phyloP scores from a whole-genome alignment of 2,797 vertebrate species.

The Clarias fuscus region DNA sequence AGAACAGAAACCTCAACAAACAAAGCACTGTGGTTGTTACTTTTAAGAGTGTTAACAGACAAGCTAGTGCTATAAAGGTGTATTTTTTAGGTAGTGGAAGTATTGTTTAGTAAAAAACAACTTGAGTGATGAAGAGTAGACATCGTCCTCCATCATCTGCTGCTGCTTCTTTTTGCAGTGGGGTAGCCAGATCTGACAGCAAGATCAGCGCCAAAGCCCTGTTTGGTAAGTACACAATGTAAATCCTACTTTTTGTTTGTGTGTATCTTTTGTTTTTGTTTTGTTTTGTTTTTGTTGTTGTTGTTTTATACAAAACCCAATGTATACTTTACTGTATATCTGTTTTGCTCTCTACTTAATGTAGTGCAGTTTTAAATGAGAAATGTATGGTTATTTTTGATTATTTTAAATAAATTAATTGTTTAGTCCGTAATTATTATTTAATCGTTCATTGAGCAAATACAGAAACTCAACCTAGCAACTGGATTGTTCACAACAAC shows the following conservation, averaged over 20 bases:
- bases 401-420: background rate
- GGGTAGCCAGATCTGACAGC: conserved; percentile 79
- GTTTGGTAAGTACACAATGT: conserved; percentile 70
- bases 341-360: background rate
- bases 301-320: background rate
- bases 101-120: conserved; percentile 24
- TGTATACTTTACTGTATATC: background rate
- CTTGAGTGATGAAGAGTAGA: conserved; percentile 71
- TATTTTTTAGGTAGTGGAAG: conserved; percentile 34
- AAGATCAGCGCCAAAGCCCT: conserved; percentile 82
- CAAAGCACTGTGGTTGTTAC: background rate
- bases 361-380: background rate
- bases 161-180: conserved; percentile 75
- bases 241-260: background rate
- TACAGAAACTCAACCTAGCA: conserved; percentile 6
- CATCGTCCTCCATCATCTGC: conserved; percentile 62
- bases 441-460: background rate
- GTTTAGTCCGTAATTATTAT: background rate
- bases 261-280: conserved; percentile 13
- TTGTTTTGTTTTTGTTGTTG: background rate
- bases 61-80: conserved; percentile 14
- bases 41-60: conserved; percentile 41
- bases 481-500: conserved; percentile 5
- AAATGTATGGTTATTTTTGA: background rate
- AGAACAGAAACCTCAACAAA: background rate